phyloP scores from a whole-genome alignment of 2,797 vertebrate species.

The Pseudomugil tenellus region DNA sequence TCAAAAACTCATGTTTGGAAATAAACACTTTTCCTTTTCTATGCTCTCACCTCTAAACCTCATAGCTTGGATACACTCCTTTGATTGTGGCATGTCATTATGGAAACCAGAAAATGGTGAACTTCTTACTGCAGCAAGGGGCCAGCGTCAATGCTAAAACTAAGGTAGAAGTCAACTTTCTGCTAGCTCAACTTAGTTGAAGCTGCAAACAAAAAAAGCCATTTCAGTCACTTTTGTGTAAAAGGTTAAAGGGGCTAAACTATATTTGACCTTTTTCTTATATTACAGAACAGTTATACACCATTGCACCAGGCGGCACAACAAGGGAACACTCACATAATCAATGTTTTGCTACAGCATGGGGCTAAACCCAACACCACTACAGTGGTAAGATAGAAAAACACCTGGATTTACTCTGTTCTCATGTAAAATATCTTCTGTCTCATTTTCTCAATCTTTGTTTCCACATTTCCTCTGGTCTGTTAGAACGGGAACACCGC shows the following conservation, averaged over 20 bases:
- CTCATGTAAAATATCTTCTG: background rate
- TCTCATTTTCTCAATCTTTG: background rate
- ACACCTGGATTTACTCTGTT: background rate
- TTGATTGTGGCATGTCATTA: conserved; percentile 98
- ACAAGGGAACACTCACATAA: conserved; percentile 87
- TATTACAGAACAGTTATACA: conserved; percentile 90
- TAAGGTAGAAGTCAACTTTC: conserved; percentile 83
- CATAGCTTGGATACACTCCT: conserved; percentile 94
- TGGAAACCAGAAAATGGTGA: conserved; percentile 96
- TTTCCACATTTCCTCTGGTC: conserved; percentile 6
- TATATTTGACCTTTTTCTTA: background rate
- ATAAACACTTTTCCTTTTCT: background rate
- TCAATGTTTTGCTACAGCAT: conserved; percentile 88
- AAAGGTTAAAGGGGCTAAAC: background rate
- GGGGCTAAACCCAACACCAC: conserved; percentile 93
- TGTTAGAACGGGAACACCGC: conserved; percentile 97
- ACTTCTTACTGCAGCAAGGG: conserved; percentile 92
- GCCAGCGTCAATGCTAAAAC: conserved; percentile 90
- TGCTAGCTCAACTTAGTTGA: background rate
- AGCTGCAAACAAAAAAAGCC: background rate
- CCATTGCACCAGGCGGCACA: conserved; percentile 96
- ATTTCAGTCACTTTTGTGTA: background rate
- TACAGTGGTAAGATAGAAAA: conserved; percentile 86
- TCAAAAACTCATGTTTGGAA: background rate
- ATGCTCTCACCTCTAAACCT: background rate